phyloP scores from a whole-genome alignment of 2,888 invertebrate species.

The Odiellus spinosus region DNA sequence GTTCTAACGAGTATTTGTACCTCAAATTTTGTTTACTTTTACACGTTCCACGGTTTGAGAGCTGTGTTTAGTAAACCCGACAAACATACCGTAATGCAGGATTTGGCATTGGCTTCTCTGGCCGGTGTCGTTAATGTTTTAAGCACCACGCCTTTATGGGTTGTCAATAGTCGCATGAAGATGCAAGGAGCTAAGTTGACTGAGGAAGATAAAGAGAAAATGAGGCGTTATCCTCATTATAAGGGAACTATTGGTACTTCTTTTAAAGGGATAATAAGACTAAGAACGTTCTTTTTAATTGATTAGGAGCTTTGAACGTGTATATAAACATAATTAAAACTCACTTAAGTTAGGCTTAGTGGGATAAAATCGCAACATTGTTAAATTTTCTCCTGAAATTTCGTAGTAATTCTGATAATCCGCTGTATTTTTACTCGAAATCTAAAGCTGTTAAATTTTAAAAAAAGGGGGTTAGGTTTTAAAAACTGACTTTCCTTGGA shows the following conservation, averaged over 20 bases:
- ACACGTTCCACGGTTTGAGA: slow-evolving; percentile 72
- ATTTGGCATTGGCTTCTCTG: slow-evolving; percentile 55
- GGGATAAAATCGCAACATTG: too few species aligned
- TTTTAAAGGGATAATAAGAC: too few species aligned
- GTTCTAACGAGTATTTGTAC: slow-evolving; percentile 67
- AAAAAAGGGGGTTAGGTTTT: too few species aligned
- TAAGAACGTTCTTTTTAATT: too few species aligned
- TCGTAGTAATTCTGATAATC: too few species aligned
- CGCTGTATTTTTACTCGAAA: too few species aligned
- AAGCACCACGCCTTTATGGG: slow-evolving; percentile 76
- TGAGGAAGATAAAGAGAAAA: slow-evolving; percentile 8
- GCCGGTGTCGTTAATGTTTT: slow-evolving; percentile 69
- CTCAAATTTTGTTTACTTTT: slow-evolving; percentile 79
- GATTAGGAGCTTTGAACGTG: too few species aligned
- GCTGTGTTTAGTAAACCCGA: slow-evolving; percentile 35
- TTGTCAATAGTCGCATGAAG: slow-evolving; percentile 75
- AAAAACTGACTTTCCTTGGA: too few species aligned
- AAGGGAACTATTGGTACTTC: slow-evolving; percentile 27
- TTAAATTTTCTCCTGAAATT: too few species aligned
- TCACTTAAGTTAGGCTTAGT: too few species aligned
- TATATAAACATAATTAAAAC: too few species aligned
- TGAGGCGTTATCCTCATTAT: slow-evolving; percentile 19
- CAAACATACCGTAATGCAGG: slow-evolving; percentile 43
- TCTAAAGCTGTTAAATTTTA: too few species aligned
- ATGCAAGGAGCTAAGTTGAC: slow-evolving; percentile 41